Percentiles rank a stretch among this genome's conserved stretches.
phyloP scores from a whole-genome alignment of 2,888 invertebrate species.

The Aphrophora alni region DNA sequence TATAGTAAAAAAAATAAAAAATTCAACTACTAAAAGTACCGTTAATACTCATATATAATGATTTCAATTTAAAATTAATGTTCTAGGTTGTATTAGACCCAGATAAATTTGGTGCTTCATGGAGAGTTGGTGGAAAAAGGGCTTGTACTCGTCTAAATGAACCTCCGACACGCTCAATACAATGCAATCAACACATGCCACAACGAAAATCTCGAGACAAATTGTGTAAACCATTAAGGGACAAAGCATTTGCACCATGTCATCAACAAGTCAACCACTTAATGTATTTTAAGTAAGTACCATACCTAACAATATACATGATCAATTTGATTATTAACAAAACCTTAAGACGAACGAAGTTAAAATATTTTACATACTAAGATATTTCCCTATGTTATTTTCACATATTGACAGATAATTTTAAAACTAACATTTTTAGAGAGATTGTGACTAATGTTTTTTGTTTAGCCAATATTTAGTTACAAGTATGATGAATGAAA shows the following conservation, averaged over 20 bases:
- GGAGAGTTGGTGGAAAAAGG: conserved; percentile 85
- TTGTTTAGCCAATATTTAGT: too few relatives aligned
- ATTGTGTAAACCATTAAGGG: conserved; percentile 63
- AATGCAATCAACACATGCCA: conserved; percentile 39
- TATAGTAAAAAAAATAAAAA: too few relatives aligned
- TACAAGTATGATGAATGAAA: too few relatives aligned
- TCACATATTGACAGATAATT: too few relatives aligned
- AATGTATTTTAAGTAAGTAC: conserved; percentile 74
- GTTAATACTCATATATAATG: too few relatives aligned
- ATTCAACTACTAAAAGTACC: too few relatives aligned
- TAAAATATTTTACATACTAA: too few relatives aligned
- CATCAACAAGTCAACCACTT: conserved; percentile 78
- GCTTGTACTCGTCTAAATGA: conserved; percentile 65
- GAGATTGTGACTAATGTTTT: too few relatives aligned
- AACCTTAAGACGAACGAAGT: not conserved
- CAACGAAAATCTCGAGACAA: conserved; percentile 46
- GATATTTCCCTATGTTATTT: too few relatives aligned
- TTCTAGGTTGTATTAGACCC: conserved; percentile 65
- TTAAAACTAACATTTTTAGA: too few relatives aligned
- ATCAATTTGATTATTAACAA: not conserved
- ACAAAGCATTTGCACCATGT: conserved; percentile 74
- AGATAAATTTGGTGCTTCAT: conserved; percentile 81
- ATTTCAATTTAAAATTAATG: too few relatives aligned
- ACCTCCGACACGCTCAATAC: conserved; percentile 36
- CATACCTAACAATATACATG: too few relatives aligned